These are phyloP conservation scores for Nipponia nippon DNA, from an alignment of 2,113 vertebrate genomes.

Conservation along the genomic window DNA sequence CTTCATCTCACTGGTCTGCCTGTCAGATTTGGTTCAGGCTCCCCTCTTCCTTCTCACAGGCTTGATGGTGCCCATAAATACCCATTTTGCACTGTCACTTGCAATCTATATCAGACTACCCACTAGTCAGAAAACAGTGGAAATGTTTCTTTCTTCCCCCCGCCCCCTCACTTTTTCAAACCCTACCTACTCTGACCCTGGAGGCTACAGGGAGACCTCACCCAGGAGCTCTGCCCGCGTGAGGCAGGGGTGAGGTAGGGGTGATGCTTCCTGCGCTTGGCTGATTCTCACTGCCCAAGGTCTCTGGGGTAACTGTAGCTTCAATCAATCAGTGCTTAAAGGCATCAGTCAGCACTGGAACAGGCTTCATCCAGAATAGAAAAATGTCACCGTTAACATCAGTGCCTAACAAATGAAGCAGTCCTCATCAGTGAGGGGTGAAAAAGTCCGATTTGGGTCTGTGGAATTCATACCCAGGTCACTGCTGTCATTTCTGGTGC, in stretches of 20 bases:
- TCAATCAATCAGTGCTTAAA: background rate
- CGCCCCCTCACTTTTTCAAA: rapidly evolving
- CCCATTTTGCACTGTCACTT: background rate
- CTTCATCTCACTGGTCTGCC: background rate
- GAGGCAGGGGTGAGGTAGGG: too few species aligned
- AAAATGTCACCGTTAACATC: background rate
- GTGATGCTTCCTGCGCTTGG: background rate
- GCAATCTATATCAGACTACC: background rate
- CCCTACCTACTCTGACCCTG: background rate
- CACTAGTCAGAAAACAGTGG: background rate
- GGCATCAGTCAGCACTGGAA: background rate
- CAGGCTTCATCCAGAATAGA: background rate
- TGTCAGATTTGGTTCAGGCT: background rate
- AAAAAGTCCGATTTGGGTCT: background rate
- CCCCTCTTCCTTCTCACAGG: background rate
- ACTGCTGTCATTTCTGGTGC: background rate
- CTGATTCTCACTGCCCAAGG: rapidly evolving
- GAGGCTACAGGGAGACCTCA: background rate
- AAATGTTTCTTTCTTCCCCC: background rate
- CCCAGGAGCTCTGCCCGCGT: background rate
- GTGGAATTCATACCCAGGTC: background rate
- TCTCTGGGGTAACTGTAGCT: background rate
- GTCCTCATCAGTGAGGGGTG: background rate
- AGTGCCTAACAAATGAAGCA: background rate
- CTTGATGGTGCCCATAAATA: background rate